phyloP scores from a whole-genome alignment of 2,113 vertebrate genomes.

The Boulengeromyrus knoepffleri region DNA sequence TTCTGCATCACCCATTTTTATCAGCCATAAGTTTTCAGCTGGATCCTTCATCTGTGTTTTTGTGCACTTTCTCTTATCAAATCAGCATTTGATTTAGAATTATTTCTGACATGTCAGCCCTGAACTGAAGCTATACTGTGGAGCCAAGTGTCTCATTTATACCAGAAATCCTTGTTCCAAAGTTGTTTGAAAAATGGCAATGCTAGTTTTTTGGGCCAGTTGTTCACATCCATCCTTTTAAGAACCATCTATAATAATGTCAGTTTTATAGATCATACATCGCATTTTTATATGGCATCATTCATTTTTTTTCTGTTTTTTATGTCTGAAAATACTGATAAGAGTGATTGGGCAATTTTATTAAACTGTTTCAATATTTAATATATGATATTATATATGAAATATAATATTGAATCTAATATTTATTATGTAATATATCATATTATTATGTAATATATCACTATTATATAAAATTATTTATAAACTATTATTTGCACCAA shows the following conservation, averaged over 20 bases:
- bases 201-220: background rate
- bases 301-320: background rate
- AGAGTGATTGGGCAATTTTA: background rate
- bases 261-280: background rate
- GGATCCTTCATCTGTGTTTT: background rate
- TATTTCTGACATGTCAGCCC: background rate
- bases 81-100: background rate
- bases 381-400: background rate
- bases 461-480: background rate
- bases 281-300: background rate
- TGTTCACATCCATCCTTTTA: background rate
- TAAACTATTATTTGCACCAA: background rate
- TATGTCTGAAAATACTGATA: background rate
- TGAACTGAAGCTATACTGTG: background rate
- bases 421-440: too few species aligned
- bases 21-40: background rate
- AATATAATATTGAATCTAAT: background rate
- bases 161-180: background rate
- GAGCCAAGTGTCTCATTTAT: background rate
- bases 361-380: background rate
- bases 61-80: background rate
- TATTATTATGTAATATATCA: too few species aligned
- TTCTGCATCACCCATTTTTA: background rate
- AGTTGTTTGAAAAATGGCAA: background rate
- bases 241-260: background rate